Evolutionary conservation across 2,888 invertebrate species (phyloP).

Genomic region (Galerucella calmariensis): DNA sequence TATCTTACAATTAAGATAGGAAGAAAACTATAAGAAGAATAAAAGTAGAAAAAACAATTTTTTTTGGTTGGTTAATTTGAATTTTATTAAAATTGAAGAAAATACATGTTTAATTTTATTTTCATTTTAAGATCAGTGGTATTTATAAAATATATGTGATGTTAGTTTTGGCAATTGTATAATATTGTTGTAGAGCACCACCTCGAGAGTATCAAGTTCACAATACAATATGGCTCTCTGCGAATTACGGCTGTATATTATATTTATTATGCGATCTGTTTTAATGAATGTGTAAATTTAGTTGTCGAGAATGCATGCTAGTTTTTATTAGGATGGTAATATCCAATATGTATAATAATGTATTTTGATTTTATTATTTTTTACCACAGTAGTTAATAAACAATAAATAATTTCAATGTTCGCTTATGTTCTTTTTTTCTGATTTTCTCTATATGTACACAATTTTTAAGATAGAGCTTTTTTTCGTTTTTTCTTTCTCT

Average conservation of each 20-base stretch:
- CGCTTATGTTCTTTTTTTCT: constrained; percentile 41
- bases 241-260: constrained; percentile 64
- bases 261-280: constrained; percentile 63
- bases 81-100: too few species aligned
- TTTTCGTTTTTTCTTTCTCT: constrained; percentile 32
- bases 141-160: neutral
- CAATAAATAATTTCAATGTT: constrained; percentile 51
- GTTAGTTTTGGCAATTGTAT: constrained; percentile 15
- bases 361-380: constrained; percentile 66
- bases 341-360: constrained; percentile 63
- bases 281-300: constrained; percentile 62
- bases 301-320: constrained; percentile 64
- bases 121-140: neutral
- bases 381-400: constrained; percentile 64
- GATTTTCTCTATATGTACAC: constrained; percentile 30
- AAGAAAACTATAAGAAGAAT: too few species aligned
- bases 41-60: too few species aligned
- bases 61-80: too few species aligned
- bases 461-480: constrained; percentile 41
- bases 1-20: too few species aligned
- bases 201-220: constrained; percentile 37
- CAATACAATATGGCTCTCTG: constrained; percentile 58
- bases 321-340: constrained; percentile 59
- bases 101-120: too few species aligned
- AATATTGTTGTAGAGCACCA: constrained; percentile 17